Percentiles rank a stretch among this genome's conserved stretches.
Conservation (phyloP, 2,888 invertebrate species). For the Prosopocoilus inquinatus region DNA sequence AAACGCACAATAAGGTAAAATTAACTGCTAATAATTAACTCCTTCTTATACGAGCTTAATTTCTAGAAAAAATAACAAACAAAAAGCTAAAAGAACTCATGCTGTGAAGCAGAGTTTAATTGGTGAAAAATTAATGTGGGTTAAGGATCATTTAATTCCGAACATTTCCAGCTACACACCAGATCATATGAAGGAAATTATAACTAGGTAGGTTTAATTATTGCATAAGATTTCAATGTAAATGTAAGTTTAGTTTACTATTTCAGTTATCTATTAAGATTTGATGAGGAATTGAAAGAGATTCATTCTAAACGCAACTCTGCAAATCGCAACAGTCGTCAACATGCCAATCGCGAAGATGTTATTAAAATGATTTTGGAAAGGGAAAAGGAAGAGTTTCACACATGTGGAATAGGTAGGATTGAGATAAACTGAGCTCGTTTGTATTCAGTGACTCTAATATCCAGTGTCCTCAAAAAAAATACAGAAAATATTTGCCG, state of each 20-base stretch:
- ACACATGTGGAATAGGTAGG: constrained; percentile 65
- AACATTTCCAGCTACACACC: constrained; percentile 57
- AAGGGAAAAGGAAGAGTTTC: constrained; percentile 71
- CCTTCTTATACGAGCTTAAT: background rate
- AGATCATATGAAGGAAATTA: constrained; percentile 59
- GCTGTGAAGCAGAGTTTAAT: constrained; percentile 70
- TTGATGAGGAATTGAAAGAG: constrained; percentile 76
- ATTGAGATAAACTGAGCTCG: constrained; percentile 2
- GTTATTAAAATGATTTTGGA: constrained; percentile 74
- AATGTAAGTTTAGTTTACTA: constrained; percentile 1
- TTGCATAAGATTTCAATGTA: background rate
- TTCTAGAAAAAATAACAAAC: constrained; percentile 39
- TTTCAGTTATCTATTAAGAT: constrained; percentile 59
- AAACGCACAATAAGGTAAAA: constrained; percentile 66
- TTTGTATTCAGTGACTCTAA: too few relatives aligned
- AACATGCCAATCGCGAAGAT: constrained; percentile 79
- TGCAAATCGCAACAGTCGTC: constrained; percentile 68
- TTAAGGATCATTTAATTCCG: constrained; percentile 63
- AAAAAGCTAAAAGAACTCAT: constrained; percentile 62
- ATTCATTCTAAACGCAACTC: constrained; percentile 77
- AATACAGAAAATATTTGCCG: too few relatives aligned
- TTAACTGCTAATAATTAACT: background rate
- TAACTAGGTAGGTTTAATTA: constrained; percentile 58
- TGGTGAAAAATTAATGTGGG: constrained; percentile 79
- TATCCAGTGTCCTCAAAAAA: too few relatives aligned